Conservation (phyloP, 2,888 invertebrate species). For the Calephelis perditalis region DNA sequence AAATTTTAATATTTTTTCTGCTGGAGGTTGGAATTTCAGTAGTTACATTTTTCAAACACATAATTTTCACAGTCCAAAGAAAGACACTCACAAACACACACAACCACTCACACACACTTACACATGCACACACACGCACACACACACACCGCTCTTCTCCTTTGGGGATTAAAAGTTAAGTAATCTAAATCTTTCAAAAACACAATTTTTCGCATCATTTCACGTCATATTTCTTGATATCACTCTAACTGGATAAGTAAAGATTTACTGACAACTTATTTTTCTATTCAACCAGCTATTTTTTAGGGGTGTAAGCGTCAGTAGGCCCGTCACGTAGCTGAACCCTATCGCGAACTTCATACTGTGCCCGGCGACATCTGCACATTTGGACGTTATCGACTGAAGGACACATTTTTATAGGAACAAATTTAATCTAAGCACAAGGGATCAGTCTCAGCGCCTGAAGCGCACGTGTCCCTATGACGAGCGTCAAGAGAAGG, state of each 20-base stretch:
- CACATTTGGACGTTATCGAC: conserved; percentile 69
- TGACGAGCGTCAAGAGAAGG: conserved; percentile 57
- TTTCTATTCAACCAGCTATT: conserved; percentile 35
- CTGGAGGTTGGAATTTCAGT: too few relatives aligned
- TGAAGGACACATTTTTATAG: conserved; percentile 67
- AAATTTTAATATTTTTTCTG: too few relatives aligned
- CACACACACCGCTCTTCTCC: too few relatives aligned
- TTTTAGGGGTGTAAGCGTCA: conserved; percentile 36
- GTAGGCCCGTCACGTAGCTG: conserved; percentile 60
- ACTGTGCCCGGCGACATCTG: conserved; percentile 67
- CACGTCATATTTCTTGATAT: not conserved
- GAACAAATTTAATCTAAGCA: conserved; percentile 74
- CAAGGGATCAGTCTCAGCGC: conserved; percentile 70
- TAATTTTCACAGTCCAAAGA: too few relatives aligned
- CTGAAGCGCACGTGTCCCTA: conserved; percentile 56
- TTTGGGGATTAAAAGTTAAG: too few relatives aligned
- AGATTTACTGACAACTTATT: conserved; percentile 41
- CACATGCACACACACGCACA: too few relatives aligned
- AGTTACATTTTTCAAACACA: too few relatives aligned
- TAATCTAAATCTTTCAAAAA: too few relatives aligned
- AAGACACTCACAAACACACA: too few relatives aligned
- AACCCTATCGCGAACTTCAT: conserved; percentile 64
- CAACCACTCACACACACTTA: too few relatives aligned
- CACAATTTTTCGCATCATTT: not conserved
- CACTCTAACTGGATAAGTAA: conserved; percentile 21